Base-by-base conservation (phyloP, 2,888 invertebrate genomes). In the Carterocephalus palaemon region DNA sequence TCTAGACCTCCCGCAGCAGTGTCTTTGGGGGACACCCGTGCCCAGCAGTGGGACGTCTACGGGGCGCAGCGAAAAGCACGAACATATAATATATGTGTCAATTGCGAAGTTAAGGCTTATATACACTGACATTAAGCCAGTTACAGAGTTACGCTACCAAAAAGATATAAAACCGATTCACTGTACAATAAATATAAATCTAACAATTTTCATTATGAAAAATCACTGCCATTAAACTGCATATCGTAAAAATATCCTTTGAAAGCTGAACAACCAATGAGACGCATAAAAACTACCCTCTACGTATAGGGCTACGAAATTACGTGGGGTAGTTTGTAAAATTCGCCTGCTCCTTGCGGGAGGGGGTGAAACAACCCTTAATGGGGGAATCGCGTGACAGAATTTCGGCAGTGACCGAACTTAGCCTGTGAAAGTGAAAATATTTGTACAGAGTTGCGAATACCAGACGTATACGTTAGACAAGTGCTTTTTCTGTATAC, bases 381-480 rank as follows among this genome's bases (percentile, higher is more conserved):
- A 88, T 88, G 85, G 87, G 73, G 65, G 75, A 60, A 85, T 87
- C 74, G 88, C 88, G 88, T 88, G 88, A 82, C 85, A 80, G 77
- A 79, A 83, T 85, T 85, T 85, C 79, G 85, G 79, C 84, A 85
- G 80, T 85, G 85, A 84, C 84, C 84, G 76, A 71, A 67, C 70
- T 72, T 74, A 67, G 67, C 72, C 72, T 67, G 76, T 76, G 84
- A 86, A 85, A 86, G 85, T 86, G 85, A 86, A 85, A 84, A 79
- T 79, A 84, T 73, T 49, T 75, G 26, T 64, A 57, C 54, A 54
- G 81, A 80, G 85, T 55, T 71, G 82, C 46, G 74, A 36, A 46
- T 41, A 54, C 47, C 24, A 22, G 23, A 13, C 39, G 17, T 13
- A 33, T 15, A n/a, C n/a, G n/a, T n/a, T n/a, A n/a, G n/a, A n/a